Conservation (phyloP, 2,888 invertebrate species). For the Seira musarum region DNA sequence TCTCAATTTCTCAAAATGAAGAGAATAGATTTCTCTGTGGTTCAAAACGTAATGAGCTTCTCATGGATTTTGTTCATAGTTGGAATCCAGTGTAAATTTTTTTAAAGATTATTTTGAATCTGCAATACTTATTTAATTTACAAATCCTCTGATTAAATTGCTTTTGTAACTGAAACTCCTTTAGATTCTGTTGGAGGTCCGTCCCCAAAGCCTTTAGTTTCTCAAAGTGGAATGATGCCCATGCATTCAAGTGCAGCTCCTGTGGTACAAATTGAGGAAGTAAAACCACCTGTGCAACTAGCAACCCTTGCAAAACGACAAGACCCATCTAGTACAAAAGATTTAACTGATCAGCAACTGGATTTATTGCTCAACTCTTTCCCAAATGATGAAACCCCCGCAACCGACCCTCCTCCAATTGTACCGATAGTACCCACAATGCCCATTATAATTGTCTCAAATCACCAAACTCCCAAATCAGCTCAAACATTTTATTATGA, state of each 20-base stretch:
- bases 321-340: background rate
- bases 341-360: background rate
- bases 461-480: background rate
- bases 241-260: background rate
- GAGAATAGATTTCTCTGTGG: background rate
- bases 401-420: background rate
- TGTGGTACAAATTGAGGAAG: background rate
- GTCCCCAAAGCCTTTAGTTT: conserved; percentile 26
- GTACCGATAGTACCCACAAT: background rate
- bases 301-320: background rate
- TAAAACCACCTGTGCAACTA: background rate
- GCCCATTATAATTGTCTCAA: too few relatives aligned
- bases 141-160: background rate
- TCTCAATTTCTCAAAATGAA: background rate
- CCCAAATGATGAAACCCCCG: background rate
- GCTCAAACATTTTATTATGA: background rate
- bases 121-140: background rate
- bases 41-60: background rate
- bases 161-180: background rate
- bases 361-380: background rate
- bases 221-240: conserved; percentile 31
- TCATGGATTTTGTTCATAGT: background rate
- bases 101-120: background rate
- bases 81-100: background rate
- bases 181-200: background rate